Evolutionary conservation across 2,888 invertebrate species (phyloP).

Genomic region (Cheilosia vulpina): DNA sequence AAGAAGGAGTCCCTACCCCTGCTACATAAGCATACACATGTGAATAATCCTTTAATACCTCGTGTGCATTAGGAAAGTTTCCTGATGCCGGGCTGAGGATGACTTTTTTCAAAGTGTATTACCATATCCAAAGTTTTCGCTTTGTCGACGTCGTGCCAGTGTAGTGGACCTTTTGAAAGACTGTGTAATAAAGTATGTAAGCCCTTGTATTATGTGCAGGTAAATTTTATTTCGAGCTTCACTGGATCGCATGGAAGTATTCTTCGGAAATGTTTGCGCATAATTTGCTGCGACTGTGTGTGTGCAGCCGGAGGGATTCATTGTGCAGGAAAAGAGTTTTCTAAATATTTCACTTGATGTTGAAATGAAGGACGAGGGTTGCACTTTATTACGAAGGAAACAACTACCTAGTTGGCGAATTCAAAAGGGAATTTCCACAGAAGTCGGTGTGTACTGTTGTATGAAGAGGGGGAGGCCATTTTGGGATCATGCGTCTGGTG

Average conservation of each 20-base stretch:
- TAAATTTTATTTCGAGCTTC: constrained; percentile 24
- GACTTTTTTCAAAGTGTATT: not conserved
- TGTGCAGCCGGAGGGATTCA: not conserved
- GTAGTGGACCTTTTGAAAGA: not conserved
- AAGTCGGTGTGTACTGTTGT: too few species aligned
- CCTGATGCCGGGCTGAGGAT: not conserved
- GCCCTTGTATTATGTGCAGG: constrained; percentile 8
- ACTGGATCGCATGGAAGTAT: constrained; percentile 11
- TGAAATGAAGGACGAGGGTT: not conserved
- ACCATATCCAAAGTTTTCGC: too few species aligned
- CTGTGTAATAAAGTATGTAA: not conserved
- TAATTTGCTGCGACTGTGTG: constrained; percentile 17
- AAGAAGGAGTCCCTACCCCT: not conserved
- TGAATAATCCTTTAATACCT: constrained; percentile 32
- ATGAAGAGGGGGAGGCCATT: too few species aligned
- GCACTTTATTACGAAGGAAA: not conserved
- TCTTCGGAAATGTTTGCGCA: constrained; percentile 25
- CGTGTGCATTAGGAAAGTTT: constrained; percentile 38
- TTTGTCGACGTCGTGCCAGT: not conserved
- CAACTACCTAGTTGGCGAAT: not conserved
- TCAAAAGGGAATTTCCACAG: too few species aligned
- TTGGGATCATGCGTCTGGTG: too few species aligned
- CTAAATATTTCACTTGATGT: not conserved
- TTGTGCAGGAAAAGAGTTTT: not conserved
- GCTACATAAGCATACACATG: constrained; percentile 25